A percentile compares a stretch with the other conserved stretches of the same genome.
Evolutionary conservation across 2,113 vertebrate species (phyloP).

Genomic region (Meleagris gallopavo): DNA sequence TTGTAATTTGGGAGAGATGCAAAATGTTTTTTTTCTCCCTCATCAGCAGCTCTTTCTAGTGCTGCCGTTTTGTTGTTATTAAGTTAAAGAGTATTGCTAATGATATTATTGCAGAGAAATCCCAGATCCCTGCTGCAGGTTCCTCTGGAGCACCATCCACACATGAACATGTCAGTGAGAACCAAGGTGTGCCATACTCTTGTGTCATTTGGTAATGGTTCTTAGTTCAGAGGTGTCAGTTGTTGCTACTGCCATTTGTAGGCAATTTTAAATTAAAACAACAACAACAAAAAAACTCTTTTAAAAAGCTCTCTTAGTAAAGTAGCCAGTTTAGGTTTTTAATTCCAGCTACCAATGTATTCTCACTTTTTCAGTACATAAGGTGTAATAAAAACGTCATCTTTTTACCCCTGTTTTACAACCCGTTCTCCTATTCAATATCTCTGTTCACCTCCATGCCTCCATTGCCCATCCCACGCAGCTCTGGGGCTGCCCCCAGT

Average conservation of each 20-base stretch:
- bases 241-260: neutral
- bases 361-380: neutral
- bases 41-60: neutral
- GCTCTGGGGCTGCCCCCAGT: neutral
- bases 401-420: neutral
- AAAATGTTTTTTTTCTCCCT: neutral
- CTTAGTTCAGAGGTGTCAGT: neutral
- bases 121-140: neutral
- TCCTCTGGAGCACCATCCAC: neutral
- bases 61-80: slow-evolving; percentile 39
- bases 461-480: rapidly evolving
- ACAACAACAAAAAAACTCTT: neutral
- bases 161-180: neutral
- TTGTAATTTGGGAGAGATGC: neutral
- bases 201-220: neutral
- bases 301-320: neutral
- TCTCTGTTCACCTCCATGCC: neutral
- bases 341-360: neutral
- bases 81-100: slow-evolving; percentile 22
- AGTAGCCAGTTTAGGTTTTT: neutral
- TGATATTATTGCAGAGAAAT: slow-evolving; percentile 47
- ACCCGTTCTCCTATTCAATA: neutral
- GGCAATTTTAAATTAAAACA: neutral
- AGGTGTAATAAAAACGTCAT: rapidly evolving
- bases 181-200: neutral